Evolutionary conservation across 2,888 invertebrate genomes (phyloP), one percentile per base, ranked within the genome.

Genomic region (Lutraria lutraria): DNA sequence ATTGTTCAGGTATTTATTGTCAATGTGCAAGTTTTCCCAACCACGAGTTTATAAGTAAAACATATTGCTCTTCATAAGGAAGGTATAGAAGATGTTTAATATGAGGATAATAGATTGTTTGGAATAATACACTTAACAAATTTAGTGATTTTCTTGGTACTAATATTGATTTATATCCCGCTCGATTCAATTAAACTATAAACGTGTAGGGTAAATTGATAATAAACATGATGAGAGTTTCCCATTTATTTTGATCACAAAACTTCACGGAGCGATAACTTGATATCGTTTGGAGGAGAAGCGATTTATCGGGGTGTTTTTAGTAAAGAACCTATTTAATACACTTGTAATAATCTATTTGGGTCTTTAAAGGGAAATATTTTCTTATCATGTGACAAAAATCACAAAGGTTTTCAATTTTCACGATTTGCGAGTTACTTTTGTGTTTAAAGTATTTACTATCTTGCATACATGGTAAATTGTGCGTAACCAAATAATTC

Each of bases 351-450:
- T 86, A 83, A 68, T 86, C 85, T 86, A 85, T 90, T 86, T 79
- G 82, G 60, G 81, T 53, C 85, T 83, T 86, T 86, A 87, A 89
- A 85, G 82, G 87, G 80, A 90, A 87, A 87, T 76, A 56, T 80
- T 87, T 84, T 86, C 88, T 91, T 91, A 91, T 91, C 91, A 54
- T 31, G 31, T 79, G 86, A 89, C 81, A 87, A 89, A 90, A 90
- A 90, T 90, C 91, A 87, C 85, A 72, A 85, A 87, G 87, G 87
- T 87, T 91, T 91, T 90, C 91, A 91, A 90, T 91, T 90, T 91
- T 89, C 90, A 80, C 86, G 88, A 87, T 91, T 90, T 91, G 76
- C 87, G 83, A 81, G 88, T 87, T 91, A 89, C 90, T 87, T 90
- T 89, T 88, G 85, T 88, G 89, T 89, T 89, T 90, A 91, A 91